Conservation (phyloP, 2,888 invertebrate species). For the Meghimatium bilineatum region DNA sequence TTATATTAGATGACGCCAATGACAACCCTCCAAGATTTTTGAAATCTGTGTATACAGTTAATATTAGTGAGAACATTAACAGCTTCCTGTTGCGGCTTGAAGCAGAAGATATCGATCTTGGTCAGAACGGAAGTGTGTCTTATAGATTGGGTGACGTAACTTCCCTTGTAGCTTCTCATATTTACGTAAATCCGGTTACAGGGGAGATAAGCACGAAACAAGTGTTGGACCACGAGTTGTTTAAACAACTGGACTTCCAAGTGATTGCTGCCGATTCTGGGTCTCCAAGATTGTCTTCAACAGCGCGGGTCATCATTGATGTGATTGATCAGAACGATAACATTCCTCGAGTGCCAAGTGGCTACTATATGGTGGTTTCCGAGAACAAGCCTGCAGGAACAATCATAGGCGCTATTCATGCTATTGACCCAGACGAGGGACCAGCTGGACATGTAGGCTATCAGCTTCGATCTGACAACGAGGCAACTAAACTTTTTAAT, state of each 20-base stretch:
- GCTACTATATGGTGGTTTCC: slow-evolving; percentile 57
- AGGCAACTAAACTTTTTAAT: slow-evolving; percentile 57
- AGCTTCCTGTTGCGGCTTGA: slow-evolving; percentile 63
- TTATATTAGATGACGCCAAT: slow-evolving; percentile 71
- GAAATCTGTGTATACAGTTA: slow-evolving; percentile 57
- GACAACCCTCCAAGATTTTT: slow-evolving; percentile 69
- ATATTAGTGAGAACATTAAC: slow-evolving; percentile 65
- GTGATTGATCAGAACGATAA: slow-evolving; percentile 67
- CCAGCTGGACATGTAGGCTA: slow-evolving; percentile 54
- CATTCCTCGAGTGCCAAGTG: slow-evolving; percentile 59
- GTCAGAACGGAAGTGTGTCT: slow-evolving; percentile 61
- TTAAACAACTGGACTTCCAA: slow-evolving; percentile 57
- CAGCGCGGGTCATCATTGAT: slow-evolving; percentile 59
- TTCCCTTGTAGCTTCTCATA: slow-evolving; percentile 41
- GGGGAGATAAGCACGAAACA: slow-evolving; percentile 62
- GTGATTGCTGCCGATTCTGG: slow-evolving; percentile 65
- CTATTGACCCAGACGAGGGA: slow-evolving; percentile 61
- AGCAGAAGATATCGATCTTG: slow-evolving; percentile 68
- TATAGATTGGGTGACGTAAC: slow-evolving; percentile 59
- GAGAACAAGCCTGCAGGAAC: slow-evolving; percentile 60
- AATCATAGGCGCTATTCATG: slow-evolving; percentile 57
- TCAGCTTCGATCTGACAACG: slow-evolving; percentile 55
- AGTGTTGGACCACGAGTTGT: slow-evolving; percentile 63
- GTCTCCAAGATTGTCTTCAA: slow-evolving; percentile 57
- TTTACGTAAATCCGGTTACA: slow-evolving; percentile 50